These are phyloP conservation scores for Anadara kagoshimensis DNA, from an alignment of 1,140 invertebrate genomes.

Conservation along the genomic window DNA sequence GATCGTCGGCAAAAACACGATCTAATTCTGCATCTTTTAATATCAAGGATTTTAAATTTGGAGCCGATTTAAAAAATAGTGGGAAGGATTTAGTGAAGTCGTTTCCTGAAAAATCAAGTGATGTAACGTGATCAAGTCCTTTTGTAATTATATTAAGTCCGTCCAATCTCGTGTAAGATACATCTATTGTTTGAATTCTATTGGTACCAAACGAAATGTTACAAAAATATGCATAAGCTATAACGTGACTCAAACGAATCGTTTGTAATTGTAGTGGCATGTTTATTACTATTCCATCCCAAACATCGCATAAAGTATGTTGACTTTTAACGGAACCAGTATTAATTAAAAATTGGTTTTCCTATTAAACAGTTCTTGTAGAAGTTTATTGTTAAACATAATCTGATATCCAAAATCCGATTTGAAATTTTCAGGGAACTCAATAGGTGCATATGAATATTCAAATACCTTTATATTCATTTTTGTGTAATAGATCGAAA, in stretches of 20 bases:
- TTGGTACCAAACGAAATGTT: background rate
- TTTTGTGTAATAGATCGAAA: too few species aligned
- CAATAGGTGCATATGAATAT: too few species aligned
- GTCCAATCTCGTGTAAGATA: conserved; percentile 8
- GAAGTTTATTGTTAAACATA: too few species aligned
- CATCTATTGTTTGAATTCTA: background rate
- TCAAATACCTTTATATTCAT: too few species aligned
- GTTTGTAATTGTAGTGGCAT: background rate
- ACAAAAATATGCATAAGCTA: background rate
- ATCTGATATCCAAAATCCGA: too few species aligned
- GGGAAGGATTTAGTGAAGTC: background rate
- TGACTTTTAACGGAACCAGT: too few species aligned
- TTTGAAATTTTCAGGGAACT: too few species aligned
- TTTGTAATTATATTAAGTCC: too few species aligned
- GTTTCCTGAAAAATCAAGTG: conserved; percentile 6
- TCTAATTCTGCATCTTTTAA: conserved; percentile 2
- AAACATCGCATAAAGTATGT: too few species aligned
- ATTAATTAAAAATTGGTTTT: too few species aligned
- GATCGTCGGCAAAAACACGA: background rate
- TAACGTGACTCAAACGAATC: conserved; percentile 5
- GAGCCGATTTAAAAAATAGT: background rate
- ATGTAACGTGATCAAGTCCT: background rate
- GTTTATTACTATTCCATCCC: too few species aligned
- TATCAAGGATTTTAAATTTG: background rate
- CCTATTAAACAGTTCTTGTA: too few species aligned